Conservation (phyloP, 1,140 invertebrate genomes). For the Cydia fagiglandana region DNA sequence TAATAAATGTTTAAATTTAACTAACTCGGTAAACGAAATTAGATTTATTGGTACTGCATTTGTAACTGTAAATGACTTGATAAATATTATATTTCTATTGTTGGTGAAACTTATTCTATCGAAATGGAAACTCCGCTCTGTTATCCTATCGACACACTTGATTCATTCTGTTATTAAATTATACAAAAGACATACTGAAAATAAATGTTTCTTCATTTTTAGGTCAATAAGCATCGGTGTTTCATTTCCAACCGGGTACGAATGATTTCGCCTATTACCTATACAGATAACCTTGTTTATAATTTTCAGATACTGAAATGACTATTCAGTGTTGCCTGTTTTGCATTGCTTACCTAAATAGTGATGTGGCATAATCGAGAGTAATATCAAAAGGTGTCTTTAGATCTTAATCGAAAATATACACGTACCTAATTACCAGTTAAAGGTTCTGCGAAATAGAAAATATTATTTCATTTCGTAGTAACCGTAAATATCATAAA, state of each 20-base stretch:
- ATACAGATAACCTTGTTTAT: not conserved
- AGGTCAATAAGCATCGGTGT: slow-evolving; percentile 81
- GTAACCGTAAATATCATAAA: not conserved
- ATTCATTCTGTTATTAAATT: slow-evolving; percentile 80
- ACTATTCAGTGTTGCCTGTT: not conserved
- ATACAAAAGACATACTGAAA: slow-evolving; percentile 82
- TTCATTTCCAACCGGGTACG: slow-evolving; percentile 58
- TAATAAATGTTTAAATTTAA: slow-evolving; percentile 69
- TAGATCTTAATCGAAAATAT: not conserved
- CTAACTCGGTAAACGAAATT: slow-evolving; percentile 75
- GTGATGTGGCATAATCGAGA: not conserved
- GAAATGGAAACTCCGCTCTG: slow-evolving; percentile 74
- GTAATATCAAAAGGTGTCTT: not conserved
- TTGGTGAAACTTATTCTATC: slow-evolving; percentile 76
- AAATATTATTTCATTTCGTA: not conserved
- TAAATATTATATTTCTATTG: slow-evolving; percentile 79
- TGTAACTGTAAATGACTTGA: slow-evolving; percentile 75
- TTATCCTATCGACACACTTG: slow-evolving; percentile 75
- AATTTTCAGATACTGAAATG: slow-evolving; percentile 6
- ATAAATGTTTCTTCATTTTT: slow-evolving; percentile 87
- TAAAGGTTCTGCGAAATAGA: not conserved
- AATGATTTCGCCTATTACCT: not conserved
- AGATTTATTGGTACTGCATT: slow-evolving; percentile 74
- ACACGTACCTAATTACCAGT: not conserved
- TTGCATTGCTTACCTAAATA: not conserved